Base-by-base conservation (phyloP, 1,140 invertebrate species). In the Penaeus indicus region DNA sequence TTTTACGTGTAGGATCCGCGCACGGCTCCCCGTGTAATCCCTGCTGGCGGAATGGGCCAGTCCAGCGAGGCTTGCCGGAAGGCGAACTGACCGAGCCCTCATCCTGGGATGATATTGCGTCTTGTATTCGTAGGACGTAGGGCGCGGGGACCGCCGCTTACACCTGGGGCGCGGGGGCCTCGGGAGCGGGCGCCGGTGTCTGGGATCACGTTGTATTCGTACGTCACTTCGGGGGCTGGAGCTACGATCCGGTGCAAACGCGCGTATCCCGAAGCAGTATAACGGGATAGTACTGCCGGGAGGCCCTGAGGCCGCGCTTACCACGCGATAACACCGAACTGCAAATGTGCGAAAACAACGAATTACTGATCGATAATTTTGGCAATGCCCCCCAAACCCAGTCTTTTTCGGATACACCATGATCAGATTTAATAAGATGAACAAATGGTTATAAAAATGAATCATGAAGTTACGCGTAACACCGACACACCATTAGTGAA, bases 71-170 rank as follows among this genome's bases (percentile, higher is more conserved):
- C 60, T 80, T 92, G 89, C 54, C 91, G 91, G 78, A 86, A 92
- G 54, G 86, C 54, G 67, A 84, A 91, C 84, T 91, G 90, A 27
- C 91, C 91, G 8, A 91, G 54, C n/a, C n/a, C 61, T 91, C 94
- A 91, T 96, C 95, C 92, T 96, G 95, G 62, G 94, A 94, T 95
- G 94, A 90, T 93, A 93, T 82, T 94, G 93, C 54, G 92, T 92
- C 63, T 80, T 69, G 86, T 88, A 88, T 22, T 72, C 69, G 83
- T 79, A 16, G 86, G 16, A 54, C 54, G 54, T 16, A 54, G 18
- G 72, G 42, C 61, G 32, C 25, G 13, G n/a, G n/a, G n/a, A 63
- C 78, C 21, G 86, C 83, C 25, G 78, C 79, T 5, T 54, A 54
- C 27, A 63, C 81, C 19, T 38, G n/a, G 5, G 54, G 79, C 10